Percentiles rank a stretch among this genome's conserved stretches.
phyloP scores from a whole-genome alignment of 1,140 invertebrate species.

The Lepidurus arcticus region DNA sequence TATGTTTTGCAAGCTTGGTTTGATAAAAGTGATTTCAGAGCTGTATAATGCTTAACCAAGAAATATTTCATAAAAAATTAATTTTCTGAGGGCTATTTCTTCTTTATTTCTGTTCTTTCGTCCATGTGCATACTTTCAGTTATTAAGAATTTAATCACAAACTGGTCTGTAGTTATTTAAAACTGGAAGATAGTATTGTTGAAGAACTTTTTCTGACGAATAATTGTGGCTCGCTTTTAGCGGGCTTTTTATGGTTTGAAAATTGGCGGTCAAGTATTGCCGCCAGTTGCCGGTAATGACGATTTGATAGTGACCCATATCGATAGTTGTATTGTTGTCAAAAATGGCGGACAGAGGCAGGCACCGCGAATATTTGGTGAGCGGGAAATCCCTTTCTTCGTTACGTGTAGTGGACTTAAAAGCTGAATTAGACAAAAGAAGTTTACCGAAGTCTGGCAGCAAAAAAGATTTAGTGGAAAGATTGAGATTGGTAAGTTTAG shows the following conservation, averaged over 20 bases:
- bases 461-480: conserved; percentile 50
- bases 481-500: conserved; percentile 46
- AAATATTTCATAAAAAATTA: background rate
- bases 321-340: conserved; percentile 5
- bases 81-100: background rate
- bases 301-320: background rate
- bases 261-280: background rate
- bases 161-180: no score
- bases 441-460: conserved; percentile 49
- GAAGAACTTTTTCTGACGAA: no score
- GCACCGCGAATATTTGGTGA: conserved; percentile 35
- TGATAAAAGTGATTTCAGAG: no score
- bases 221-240: background rate
- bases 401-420: conserved; percentile 51
- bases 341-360: conserved; percentile 37
- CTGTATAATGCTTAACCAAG: no score
- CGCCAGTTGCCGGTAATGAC: background rate
- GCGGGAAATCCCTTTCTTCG: conserved; percentile 43
- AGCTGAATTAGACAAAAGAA: conserved; percentile 49
- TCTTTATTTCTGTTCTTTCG: background rate
- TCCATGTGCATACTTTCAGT: background rate
- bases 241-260: no score
- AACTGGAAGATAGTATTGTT: no score
- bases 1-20: no score
- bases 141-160: background rate